phyloP scores from a whole-genome alignment of 2,888 invertebrate species.

The Xestia sexstrigata region DNA sequence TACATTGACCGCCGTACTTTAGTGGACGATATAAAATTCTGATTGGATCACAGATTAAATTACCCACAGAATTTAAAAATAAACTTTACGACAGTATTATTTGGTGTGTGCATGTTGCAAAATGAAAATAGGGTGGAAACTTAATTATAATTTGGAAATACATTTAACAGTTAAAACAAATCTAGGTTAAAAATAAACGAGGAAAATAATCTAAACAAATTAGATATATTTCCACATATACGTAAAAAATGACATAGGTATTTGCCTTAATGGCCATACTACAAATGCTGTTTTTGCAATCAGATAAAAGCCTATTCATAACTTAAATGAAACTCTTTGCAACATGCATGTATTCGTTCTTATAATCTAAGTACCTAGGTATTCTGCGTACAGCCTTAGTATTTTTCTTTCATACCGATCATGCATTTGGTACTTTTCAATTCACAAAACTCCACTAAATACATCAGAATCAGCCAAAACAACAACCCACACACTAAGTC shows the following conservation, averaged over 20 bases:
- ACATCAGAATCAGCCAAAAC: not conserved
- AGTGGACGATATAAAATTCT: conserved; percentile 56
- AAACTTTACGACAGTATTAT: conserved; percentile 27
- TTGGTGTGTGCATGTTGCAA: not conserved
- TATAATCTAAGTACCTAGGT: not conserved
- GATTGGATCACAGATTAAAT: conserved; percentile 57
- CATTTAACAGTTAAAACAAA: not conserved
- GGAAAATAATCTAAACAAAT: not conserved
- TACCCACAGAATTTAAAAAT: conserved; percentile 31
- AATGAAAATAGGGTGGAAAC: not conserved
- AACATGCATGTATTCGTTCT: not conserved
- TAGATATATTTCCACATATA: not conserved
- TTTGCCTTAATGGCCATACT: too few relatives aligned
- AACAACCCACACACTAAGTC: not conserved
- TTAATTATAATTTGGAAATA: not conserved
- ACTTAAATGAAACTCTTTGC: not conserved
- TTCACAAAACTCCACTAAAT: not conserved
- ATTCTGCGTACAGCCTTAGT: not conserved
- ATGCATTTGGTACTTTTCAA: too few relatives aligned
- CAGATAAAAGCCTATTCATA: not conserved
- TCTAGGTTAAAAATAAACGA: not conserved
- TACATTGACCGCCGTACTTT: conserved; percentile 40
- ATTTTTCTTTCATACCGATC: not conserved
- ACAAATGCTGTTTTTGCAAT: not conserved
- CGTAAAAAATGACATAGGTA: not conserved